Base-by-base conservation (phyloP, 37 sponge, comb jelly and placozoan species). In the Sycon ciliatum region DNA sequence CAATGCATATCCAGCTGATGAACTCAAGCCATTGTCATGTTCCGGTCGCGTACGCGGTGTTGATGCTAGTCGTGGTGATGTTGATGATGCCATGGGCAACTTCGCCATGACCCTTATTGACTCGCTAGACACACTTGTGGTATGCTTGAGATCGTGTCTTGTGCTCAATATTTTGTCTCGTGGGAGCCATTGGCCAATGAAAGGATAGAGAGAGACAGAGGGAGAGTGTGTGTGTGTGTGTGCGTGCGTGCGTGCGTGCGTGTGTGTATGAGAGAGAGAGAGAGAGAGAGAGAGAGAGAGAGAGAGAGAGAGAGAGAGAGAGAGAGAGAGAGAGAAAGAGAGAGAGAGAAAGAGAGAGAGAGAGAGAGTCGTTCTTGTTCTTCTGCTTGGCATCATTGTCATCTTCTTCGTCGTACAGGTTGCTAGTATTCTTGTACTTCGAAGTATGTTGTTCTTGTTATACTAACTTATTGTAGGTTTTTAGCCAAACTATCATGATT, bases 11-110 rank as follows among this genome's bases (percentile, higher is more conserved):
- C 98, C 98, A 33, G 89, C 85, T 33, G 98, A 95, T 65, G 98
- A 95, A 67, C 72, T 95, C 73, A 95, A 91, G 98, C 98, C 98
- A 24, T 66, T 95, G 62, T 80, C 83, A 22, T 95, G 98, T 56
- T 85, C 74, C 56, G 98, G 98, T 0, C 32, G 98, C 31, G 82
- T 85, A 5, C 70, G 98, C 39, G 98, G 92, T 0, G 34, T 60
- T n/a, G 81, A 88, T 4, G 77, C 77, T 9, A 72, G 69, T 37
- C 38, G 98, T 53, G 98, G 98, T 7, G 89, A 91, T 69, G 76
- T 95, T 7, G 98, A 95, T 36, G 98, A 95, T 72, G 89, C 87
- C 20, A 69, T 95, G 38, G 98, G 98, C 26, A 81, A 85, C 69
- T 85, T 83, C 38, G 88, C 88, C n/a, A 56, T 95, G 49, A 95